Conservation (phyloP, 1,140 invertebrate genomes). For the Caenorhabditis tropicalis region DNA sequence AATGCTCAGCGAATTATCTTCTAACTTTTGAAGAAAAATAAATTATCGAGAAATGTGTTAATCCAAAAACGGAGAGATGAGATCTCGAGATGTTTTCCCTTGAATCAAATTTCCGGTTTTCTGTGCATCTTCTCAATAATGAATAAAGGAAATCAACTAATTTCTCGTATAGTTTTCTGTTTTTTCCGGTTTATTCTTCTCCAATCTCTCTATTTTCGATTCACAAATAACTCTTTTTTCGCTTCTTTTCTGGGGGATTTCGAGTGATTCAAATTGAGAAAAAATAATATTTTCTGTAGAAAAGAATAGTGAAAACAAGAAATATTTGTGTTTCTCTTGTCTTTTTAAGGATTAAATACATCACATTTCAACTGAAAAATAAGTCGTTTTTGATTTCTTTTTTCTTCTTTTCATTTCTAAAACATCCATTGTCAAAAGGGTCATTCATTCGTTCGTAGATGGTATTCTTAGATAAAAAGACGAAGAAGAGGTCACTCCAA, state of each 20-base stretch:
- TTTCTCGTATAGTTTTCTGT: neutral
- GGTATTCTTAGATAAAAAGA: constrained; percentile 2
- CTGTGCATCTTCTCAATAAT: neutral
- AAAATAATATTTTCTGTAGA: no score
- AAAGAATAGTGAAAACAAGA: neutral
- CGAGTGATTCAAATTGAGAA: neutral
- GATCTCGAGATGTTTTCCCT: no score
- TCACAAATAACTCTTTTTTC: neutral
- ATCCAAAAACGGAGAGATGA: no score
- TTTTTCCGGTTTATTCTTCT: constrained; percentile 8
- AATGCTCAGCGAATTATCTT: no score
- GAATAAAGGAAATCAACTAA: neutral
- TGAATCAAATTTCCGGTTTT: neutral
- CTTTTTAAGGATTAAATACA: neutral
- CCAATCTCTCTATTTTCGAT: neutral
- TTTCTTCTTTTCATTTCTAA: neutral
- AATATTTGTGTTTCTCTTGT: neutral
- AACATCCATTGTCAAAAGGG: neutral
- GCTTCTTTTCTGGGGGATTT: neutral
- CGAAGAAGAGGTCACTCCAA: neutral
- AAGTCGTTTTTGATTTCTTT: neutral
- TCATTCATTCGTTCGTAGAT: neutral
- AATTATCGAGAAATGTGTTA: no score
- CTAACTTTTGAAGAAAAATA: no score
- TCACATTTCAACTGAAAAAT: neutral